Evolutionary conservation across 2,888 invertebrate species (phyloP).

Genomic region (Diabrotica balteata): DNA sequence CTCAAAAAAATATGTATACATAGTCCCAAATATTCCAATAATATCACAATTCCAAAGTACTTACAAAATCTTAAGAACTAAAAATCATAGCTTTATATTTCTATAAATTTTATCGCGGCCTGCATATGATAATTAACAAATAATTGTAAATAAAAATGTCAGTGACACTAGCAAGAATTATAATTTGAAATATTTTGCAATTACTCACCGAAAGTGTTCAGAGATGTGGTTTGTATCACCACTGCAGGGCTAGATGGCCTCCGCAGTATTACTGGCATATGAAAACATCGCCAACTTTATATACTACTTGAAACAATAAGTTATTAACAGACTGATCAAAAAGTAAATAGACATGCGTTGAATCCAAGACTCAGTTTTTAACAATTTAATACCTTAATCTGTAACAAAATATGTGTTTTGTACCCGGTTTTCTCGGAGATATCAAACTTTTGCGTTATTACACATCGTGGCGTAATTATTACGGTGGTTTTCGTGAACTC

Average conservation of each 20-base stretch:
- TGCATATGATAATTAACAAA: too few relatives aligned
- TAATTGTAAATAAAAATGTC: too few relatives aligned
- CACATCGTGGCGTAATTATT: too few relatives aligned
- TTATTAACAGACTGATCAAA: constrained; percentile 52
- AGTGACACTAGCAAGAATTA: too few relatives aligned
- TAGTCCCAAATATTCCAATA: too few relatives aligned
- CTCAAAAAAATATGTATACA: too few relatives aligned
- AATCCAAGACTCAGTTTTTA: constrained; percentile 42
- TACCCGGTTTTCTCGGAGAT: constrained; percentile 5
- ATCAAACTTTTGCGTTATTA: not conserved
- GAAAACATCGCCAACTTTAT: constrained; percentile 52
- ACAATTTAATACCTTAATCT: constrained; percentile 45
- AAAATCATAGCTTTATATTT: too few relatives aligned
- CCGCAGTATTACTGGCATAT: constrained; percentile 52
- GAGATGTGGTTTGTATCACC: constrained; percentile 46
- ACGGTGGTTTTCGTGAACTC: too few relatives aligned
- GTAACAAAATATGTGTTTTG: constrained; percentile 35
- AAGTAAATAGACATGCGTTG: constrained; percentile 52
- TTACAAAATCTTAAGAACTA: too few relatives aligned
- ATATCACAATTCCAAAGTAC: too few relatives aligned
- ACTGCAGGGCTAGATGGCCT: constrained; percentile 55
- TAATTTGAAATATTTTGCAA: not conserved
- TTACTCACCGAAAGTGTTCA: constrained; percentile 51
- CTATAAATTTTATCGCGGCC: too few relatives aligned
- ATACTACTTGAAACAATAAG: constrained; percentile 53